Evolutionary conservation across 2,797 vertebrate species (phyloP).

Genomic region (Pseudomugil tenellus): DNA sequence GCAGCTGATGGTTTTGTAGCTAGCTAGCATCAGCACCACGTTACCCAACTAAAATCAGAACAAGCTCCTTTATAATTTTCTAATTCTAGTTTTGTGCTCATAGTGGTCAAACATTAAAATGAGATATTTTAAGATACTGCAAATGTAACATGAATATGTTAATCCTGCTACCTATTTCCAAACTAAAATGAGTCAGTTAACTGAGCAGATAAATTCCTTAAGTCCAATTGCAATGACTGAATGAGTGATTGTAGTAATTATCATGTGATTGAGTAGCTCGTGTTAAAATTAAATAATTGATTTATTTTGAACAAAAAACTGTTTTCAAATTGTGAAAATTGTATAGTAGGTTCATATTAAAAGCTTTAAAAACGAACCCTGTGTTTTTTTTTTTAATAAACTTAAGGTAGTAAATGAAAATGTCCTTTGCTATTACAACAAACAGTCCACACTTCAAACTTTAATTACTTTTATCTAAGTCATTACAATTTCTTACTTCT

Average conservation of each 20-base stretch:
- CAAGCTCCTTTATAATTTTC: no score
- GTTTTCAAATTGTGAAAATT: slow-evolving; percentile 3
- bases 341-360: neutral
- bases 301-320: slow-evolving; percentile 6
- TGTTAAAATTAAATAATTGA: neutral
- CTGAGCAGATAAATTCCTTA: no score
- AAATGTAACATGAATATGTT: no score
- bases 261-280: neutral
- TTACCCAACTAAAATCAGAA: no score
- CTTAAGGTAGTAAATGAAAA: slow-evolving; percentile 57
- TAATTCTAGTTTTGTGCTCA: no score
- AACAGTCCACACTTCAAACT: slow-evolving; percentile 57
- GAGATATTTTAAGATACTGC: no score
- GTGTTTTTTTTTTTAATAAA: slow-evolving; percentile 48
- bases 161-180: no score
- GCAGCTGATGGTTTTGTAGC: no score
- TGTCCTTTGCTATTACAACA: slow-evolving; percentile 42
- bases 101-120: no score
- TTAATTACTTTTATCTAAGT: slow-evolving; percentile 73
- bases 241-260: neutral
- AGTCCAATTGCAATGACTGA: no score
- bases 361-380: slow-evolving; percentile 13
- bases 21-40: no score
- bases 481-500: slow-evolving; percentile 62
- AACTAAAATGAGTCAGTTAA: no score